A percentile compares a stretch with the other conserved stretches of the same genome.
Evolutionary conservation across 1,140 invertebrate species (phyloP).

Genomic region (Drosophila teissieri): DNA sequence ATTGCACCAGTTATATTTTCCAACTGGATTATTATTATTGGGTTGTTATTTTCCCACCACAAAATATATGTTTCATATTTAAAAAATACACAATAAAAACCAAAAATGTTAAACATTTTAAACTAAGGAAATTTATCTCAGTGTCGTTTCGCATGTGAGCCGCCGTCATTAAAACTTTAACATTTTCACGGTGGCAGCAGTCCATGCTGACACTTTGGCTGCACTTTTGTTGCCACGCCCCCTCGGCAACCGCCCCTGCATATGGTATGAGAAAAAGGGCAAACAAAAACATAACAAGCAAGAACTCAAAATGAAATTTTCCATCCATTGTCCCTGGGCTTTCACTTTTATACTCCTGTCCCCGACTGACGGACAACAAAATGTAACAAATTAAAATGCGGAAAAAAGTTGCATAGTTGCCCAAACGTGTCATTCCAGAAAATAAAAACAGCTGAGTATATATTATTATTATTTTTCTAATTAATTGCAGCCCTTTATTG

Average conservation of each 20-base stretch:
- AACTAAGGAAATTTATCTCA: not conserved
- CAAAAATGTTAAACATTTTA: too few relatives aligned
- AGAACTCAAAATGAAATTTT: conserved; percentile 72
- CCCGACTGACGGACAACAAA: conserved; percentile 24
- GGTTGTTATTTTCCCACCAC: too few relatives aligned
- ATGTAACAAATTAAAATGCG: conserved; percentile 69
- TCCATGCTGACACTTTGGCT: conserved; percentile 65
- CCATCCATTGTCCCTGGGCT: conserved; percentile 51
- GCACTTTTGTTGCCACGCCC: conserved; percentile 28
- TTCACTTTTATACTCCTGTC: conserved; percentile 43
- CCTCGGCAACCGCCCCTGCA: conserved; percentile 22
- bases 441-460: not conserved
- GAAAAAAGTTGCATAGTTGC: conserved; percentile 39
- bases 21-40: too few relatives aligned
- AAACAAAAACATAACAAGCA: conserved; percentile 53
- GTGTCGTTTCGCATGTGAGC: conserved; percentile 14
- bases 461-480: conserved; percentile 5
- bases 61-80: too few relatives aligned
- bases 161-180: conserved; percentile 79
- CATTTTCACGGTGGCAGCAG: conserved; percentile 67
- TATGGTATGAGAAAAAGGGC: conserved; percentile 36
- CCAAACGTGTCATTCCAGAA: conserved; percentile 9
- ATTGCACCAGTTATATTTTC: too few relatives aligned
- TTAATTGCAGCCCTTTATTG: conserved; percentile 19
- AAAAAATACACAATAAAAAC: too few relatives aligned